Percentiles rank a stretch among this genome's conserved stretches.
Conservation (phyloP, 30 jellyfish, hydroid and myxozoan species). For the Turritopsis dohrnii region DNA sequence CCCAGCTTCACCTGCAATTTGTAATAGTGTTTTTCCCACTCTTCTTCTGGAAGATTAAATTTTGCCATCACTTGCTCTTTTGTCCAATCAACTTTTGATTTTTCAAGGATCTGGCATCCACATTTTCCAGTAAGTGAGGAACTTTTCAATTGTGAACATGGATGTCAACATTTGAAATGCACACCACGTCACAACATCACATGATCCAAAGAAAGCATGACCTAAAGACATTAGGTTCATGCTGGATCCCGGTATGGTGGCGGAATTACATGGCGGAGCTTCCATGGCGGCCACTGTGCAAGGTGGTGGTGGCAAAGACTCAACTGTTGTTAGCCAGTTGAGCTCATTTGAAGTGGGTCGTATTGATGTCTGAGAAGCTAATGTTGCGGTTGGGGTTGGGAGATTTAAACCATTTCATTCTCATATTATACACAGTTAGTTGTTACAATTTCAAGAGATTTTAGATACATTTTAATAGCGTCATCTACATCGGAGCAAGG, state of each 20-base stretch:
- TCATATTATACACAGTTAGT: no score
- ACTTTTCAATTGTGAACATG: background rate
- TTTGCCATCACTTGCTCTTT: no score
- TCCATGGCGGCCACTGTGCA: background rate
- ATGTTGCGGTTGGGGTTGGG: background rate
- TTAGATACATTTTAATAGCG: background rate
- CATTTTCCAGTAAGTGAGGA: background rate
- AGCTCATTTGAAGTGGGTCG: background rate
- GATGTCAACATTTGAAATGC: background rate
- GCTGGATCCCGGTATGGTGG: background rate
- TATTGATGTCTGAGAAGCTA: no score
- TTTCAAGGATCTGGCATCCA: background rate
- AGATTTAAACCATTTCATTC: background rate
- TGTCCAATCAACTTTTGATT: background rate
- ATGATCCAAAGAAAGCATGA: background rate
- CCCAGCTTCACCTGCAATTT: background rate
- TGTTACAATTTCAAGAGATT: background rate
- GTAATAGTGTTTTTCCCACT: background rate
- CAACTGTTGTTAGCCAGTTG: background rate
- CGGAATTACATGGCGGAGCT: background rate
- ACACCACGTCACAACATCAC: background rate
- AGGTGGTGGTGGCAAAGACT: background rate
- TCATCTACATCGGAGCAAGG: no score
- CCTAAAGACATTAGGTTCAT: background rate
- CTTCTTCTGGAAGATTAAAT: no score